Conservation (phyloP, 2,113 vertebrate species). For the Ptyas mucosa region DNA sequence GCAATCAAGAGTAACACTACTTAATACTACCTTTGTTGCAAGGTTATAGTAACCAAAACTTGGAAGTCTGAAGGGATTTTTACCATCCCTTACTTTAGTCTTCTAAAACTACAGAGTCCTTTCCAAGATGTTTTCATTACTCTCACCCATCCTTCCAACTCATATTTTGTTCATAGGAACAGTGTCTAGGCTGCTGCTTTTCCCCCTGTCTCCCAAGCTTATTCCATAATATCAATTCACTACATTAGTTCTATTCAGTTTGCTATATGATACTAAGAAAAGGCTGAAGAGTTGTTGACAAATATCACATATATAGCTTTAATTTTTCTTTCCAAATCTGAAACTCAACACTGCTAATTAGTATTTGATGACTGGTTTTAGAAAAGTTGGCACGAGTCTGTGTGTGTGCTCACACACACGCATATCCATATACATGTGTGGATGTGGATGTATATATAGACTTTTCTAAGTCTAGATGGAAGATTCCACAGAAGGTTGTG, state of each 20-base stretch:
- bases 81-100: not conserved
- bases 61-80: not conserved
- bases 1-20: not conserved
- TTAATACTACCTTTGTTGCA: not conserved
- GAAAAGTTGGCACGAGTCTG: not conserved
- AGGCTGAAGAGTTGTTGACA: not conserved
- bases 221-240: not conserved
- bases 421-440: not conserved
- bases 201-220: not conserved
- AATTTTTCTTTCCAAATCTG: not conserved
- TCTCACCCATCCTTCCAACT: not conserved
- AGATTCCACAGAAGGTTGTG: not conserved
- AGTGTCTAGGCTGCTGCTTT: not conserved
- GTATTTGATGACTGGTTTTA: not conserved
- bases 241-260: not conserved
- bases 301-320: not conserved
- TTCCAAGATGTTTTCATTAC: not conserved
- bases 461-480: not conserved
- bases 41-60: not conserved
- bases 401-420: too few relatives aligned
- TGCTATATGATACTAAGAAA: not conserved
- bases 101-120: not conserved
- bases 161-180: not conserved
- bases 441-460: not conserved
- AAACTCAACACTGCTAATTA: not conserved